Percentiles rank a stretch among this genome's conserved stretches.
These are phyloP conservation scores for Malurus alboscapulatus DNA, from an alignment of 2,113 vertebrate species.

Conservation along the genomic window DNA sequence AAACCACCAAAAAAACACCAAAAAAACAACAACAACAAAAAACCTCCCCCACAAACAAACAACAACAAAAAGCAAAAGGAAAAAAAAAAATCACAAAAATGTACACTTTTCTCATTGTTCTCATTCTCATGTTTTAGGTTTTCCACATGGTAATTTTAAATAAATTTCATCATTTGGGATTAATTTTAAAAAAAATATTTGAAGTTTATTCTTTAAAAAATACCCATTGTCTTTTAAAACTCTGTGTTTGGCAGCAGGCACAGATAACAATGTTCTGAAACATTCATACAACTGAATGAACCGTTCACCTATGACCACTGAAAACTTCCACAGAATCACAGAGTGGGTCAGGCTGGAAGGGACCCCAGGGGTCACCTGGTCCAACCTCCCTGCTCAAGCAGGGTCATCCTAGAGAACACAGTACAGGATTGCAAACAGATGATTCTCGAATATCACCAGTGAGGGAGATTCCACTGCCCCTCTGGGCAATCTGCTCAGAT, in stretches of 20 bases:
- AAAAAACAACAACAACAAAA: no score
- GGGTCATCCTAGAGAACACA: neutral
- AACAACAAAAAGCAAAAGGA: neutral
- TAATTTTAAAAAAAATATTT: neutral
- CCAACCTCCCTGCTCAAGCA: neutral
- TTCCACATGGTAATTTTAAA: neutral
- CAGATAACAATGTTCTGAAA: neutral
- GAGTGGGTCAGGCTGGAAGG: neutral
- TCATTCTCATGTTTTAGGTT: neutral
- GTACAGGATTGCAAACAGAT: neutral
- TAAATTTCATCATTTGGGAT: neutral
- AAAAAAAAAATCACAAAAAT: neutral
- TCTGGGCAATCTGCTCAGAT: neutral
- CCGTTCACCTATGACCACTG: neutral
- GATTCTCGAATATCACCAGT: neutral
- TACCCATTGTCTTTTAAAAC: rapidly evolving
- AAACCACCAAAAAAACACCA: neutral
- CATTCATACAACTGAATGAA: neutral
- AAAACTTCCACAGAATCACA: neutral
- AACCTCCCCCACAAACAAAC: neutral
- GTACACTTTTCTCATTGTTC: neutral
- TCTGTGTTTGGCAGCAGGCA: neutral
- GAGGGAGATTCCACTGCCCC: neutral
- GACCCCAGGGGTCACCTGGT: rapidly evolving
- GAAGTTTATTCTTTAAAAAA: neutral